Evolutionary conservation across 2,888 invertebrate species (phyloP), one percentile per base, ranked within the genome.

Genomic region (Dorcus parallelipipedus): DNA sequence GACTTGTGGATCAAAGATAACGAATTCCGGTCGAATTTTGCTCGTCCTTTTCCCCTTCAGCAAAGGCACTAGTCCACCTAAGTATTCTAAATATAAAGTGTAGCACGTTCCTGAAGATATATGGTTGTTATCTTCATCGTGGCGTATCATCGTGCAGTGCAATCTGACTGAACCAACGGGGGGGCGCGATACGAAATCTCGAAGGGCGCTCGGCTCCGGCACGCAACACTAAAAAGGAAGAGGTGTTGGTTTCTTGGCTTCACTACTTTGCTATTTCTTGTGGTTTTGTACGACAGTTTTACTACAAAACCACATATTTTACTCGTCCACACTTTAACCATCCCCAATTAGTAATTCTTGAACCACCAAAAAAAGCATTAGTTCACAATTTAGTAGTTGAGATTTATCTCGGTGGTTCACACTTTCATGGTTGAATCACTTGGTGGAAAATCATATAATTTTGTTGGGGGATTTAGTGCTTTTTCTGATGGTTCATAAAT

Each of bases 71-170:
- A 98, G 82, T 1, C 98, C 98, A 3, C 98, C 98, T 39, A 97
- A 83, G 78, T 97, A 97, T 77, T 98, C 97, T 68, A 97, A 81
- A 78, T 97, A 98, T 9, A 93, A 80, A 0, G 93, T 93, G 75
- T 93, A 94, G 67, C 91, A 92, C 38, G 90, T 91, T 40, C 88
- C 88, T 4, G 84, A 81, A 56, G 76, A 78, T 10, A 86, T 79
- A 69, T 87, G 87, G 58, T 87, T 88, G 45, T 58, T 62, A 69
- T 95, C 95, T 62, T 90, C 89, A 63, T 93, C 93, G 74, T 96
- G 95, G 0, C 96, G 85, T 60, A 97, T 88, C 92, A 99, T 97
- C 54, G 98, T 99, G 81, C 99, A 99, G 80, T 97, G 96, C 58
- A 97, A 84, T 5, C 98, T 88, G 56, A 91, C 92, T 55, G 88